Evolutionary conservation across 2,888 invertebrate species (phyloP).

Genomic region (Troglohyphantes excavatus): DNA sequence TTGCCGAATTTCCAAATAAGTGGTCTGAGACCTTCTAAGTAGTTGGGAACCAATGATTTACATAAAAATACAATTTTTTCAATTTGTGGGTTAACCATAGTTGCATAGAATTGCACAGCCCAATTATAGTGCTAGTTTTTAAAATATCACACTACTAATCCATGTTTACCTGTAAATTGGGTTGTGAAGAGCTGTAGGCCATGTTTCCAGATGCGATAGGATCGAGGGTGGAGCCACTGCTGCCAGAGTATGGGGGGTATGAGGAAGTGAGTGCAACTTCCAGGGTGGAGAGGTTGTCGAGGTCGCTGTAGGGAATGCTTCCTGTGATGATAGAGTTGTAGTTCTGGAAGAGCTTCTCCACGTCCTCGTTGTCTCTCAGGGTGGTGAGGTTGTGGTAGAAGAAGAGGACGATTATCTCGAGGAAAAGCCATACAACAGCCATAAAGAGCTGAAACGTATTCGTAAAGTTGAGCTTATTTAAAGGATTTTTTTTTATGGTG

Average conservation of each 20-base stretch:
- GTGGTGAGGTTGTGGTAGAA: constrained; percentile 63
- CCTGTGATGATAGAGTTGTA: constrained; percentile 65
- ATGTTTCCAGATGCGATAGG: background rate
- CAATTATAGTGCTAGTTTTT: too few species aligned
- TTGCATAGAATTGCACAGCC: too few species aligned
- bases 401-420: constrained; percentile 67
- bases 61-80: too few species aligned
- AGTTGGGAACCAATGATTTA: too few species aligned
- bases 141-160: too few species aligned
- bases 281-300: constrained; percentile 52
- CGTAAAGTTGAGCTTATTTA: too few species aligned
- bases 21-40: too few species aligned
- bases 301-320: constrained; percentile 62
- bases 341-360: constrained; percentile 66
- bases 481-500: too few species aligned
- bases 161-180: constrained; percentile 42
- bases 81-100: too few species aligned
- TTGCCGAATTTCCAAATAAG: too few species aligned
- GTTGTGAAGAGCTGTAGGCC: constrained; percentile 55
- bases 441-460: constrained; percentile 83
- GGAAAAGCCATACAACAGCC: constrained; percentile 82
- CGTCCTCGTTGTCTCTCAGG: constrained; percentile 63
- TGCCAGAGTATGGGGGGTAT: constrained; percentile 57
- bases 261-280: constrained; percentile 68
- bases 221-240: constrained; percentile 21